Percentiles rank a stretch among this genome's conserved stretches.
These are phyloP conservation scores for Drosophila pullipes DNA, from an alignment of 2,888 invertebrate genomes.

Conservation along the genomic window DNA sequence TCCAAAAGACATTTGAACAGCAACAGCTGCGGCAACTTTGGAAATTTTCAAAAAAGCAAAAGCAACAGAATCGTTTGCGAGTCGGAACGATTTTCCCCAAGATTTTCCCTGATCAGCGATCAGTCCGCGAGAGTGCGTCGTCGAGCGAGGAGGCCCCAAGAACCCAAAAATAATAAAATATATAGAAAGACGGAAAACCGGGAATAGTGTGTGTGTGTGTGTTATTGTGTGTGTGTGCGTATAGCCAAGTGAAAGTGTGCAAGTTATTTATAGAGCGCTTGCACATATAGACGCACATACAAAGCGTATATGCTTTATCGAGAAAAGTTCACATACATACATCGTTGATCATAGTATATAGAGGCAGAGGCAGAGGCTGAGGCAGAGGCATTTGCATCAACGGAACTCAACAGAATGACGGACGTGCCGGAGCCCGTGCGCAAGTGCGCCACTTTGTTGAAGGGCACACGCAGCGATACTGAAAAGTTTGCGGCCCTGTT, in stretches of 20 bases:
- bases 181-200: conserved; percentile 27
- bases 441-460: conserved; percentile 93
- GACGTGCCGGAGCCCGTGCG: conserved; percentile 91
- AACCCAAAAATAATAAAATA: background rate
- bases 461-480: conserved; percentile 93
- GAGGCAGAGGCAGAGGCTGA: conserved; percentile 23
- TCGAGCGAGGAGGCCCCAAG: conserved; percentile 65
- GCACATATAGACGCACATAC: conserved; percentile 38
- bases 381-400: conserved; percentile 32
- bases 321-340: conserved; percentile 20
- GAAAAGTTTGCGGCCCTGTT: conserved; percentile 96
- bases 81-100: conserved; percentile 25
- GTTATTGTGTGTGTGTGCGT: conserved; percentile 38
- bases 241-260: conserved; percentile 79
- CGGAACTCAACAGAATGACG: conserved; percentile 74
- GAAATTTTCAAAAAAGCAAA: conserved; percentile 59
- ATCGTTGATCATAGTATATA: conserved; percentile 9
- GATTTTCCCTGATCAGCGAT: conserved; percentile 41
- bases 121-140: conserved; percentile 83
- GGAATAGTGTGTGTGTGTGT: conserved; percentile 26
- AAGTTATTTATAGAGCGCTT: conserved; percentile 68
- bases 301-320: conserved; percentile 20
- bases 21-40: conserved; percentile 75
- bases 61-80: conserved; percentile 13
- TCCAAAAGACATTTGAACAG: conserved; percentile 62